Evolutionary conservation across 2,113 vertebrate species (phyloP).

Genomic region (Camelus dromedarius): DNA sequence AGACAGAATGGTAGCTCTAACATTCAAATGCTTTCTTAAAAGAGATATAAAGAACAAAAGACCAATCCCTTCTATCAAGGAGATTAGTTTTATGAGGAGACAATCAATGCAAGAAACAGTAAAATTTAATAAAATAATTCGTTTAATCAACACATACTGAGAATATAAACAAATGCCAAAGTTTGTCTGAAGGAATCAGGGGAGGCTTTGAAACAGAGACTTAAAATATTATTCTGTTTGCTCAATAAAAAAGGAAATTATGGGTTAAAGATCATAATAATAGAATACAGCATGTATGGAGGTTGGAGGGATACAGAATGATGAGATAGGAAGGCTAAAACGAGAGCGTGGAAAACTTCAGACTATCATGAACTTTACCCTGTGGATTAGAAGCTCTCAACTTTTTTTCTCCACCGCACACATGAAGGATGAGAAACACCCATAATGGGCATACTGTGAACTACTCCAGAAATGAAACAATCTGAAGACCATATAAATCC

Average conservation of each 20-base stretch:
- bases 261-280: background rate
- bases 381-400: background rate
- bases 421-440: background rate
- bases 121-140: slow-evolving; percentile 29
- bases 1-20: slow-evolving; percentile 6
- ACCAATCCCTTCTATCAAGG: background rate
- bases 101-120: background rate
- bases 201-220: slow-evolving; percentile 11
- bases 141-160: background rate
- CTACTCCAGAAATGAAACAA: background rate
- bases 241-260: slow-evolving; percentile 30
- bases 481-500: background rate
- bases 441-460: background rate
- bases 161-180: background rate
- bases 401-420: background rate
- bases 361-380: background rate
- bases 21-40: slow-evolving; percentile 31
- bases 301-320: background rate
- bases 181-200: background rate
- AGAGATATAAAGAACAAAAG: slow-evolving; percentile 8
- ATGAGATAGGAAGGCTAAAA: background rate
- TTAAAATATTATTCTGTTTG: background rate
- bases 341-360: background rate
- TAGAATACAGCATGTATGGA: background rate
- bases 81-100: background rate